Evolutionary conservation across 2,113 vertebrate species (phyloP).

Genomic region (Ictalurus furcatus): DNA sequence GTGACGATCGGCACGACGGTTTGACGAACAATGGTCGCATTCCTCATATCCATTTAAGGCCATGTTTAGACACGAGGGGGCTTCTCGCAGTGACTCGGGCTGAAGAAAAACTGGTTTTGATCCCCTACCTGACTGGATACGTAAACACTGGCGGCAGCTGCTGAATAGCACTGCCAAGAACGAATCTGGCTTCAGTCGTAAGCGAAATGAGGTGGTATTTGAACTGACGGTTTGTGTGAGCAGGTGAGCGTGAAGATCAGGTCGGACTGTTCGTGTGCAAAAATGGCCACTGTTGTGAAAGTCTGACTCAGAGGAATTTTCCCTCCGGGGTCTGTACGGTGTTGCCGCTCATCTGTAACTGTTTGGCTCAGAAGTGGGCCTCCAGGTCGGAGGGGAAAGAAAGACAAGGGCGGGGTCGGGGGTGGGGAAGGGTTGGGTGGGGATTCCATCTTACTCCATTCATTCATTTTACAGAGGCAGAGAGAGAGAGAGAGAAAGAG

Average conservation of each 20-base stretch:
- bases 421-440: not conserved
- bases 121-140: slow-evolving; percentile 17
- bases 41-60: slow-evolving; percentile 19
- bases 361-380: slow-evolving; percentile 12
- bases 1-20: not conserved
- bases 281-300: not conserved
- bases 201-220: not conserved
- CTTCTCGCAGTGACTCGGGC: not conserved
- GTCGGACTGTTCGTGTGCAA: not conserved
- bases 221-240: not conserved
- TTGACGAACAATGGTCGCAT: not conserved
- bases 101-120: slow-evolving; percentile 5
- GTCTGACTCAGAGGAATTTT: slow-evolving; percentile 32
- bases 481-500: not conserved
- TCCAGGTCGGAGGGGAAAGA: slow-evolving; percentile 18
- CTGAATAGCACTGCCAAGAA: not conserved
- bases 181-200: not conserved
- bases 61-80: slow-evolving; percentile 20
- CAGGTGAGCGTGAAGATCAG: slow-evolving; percentile 17
- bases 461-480: slow-evolving; percentile 9
- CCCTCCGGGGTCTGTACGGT: slow-evolving; percentile 59
- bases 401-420: not conserved
- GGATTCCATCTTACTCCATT: not conserved
- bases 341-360: slow-evolving; percentile 51
- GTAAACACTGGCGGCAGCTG: not conserved